Conservation (phyloP, 1,140 invertebrate species). For the Drosophila kurseongensis region DNA sequence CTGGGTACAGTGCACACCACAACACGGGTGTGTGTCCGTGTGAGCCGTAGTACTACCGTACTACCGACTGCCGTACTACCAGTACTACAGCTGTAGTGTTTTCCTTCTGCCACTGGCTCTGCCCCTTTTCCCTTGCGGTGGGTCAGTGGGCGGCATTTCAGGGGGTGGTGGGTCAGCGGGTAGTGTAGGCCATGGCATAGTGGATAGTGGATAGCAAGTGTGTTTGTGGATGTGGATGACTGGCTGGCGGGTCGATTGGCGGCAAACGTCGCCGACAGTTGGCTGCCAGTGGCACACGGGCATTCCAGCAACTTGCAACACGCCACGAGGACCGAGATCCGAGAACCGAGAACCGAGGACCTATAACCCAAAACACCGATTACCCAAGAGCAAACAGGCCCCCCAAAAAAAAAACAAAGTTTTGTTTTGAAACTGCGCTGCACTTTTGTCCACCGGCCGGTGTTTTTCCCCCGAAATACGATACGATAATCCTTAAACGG, state of each 20-base stretch:
- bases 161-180: constrained; percentile 2
- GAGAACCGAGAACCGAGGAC: neutral
- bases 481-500: neutral
- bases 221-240: constrained; percentile 4
- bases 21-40: constrained; percentile 3
- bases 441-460: constrained; percentile 2
- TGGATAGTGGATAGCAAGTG: neutral
- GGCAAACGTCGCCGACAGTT: constrained; percentile 11
- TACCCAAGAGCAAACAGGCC: neutral
- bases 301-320: constrained; percentile 17
- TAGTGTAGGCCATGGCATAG: neutral
- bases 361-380: neutral
- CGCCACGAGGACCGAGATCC: constrained; percentile 7
- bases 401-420: neutral
- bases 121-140: neutral
- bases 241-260: constrained; percentile 7
- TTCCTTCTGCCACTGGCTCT: neutral
- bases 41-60: constrained; percentile 37
- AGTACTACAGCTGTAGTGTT: constrained; percentile 12
- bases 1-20: neutral
- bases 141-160: constrained; percentile 1
- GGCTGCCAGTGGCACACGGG: constrained; percentile 26
- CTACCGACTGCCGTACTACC: constrained; percentile 9
- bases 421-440: constrained; percentile 4
- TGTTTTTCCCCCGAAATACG: neutral